Evolutionary conservation across 1,140 invertebrate species (phyloP).

Genomic region (Orchestia grillus): DNA sequence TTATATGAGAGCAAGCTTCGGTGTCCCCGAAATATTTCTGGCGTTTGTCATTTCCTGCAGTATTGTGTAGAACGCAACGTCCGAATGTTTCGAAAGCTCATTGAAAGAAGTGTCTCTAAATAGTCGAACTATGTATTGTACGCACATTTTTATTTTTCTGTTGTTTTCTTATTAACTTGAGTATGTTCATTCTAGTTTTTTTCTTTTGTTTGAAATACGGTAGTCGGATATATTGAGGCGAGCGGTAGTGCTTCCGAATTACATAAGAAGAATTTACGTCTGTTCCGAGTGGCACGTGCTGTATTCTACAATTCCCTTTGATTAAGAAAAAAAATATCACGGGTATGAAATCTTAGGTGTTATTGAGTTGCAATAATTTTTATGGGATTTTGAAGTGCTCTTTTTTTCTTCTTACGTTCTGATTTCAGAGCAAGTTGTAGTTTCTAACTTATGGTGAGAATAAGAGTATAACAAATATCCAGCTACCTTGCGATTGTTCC

Average conservation of each 20-base stretch:
- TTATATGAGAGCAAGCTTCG: not conserved
- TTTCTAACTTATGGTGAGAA: not conserved
- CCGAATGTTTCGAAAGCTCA: not conserved
- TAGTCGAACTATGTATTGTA: not conserved
- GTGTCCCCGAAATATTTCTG: not conserved
- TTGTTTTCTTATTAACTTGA: no score
- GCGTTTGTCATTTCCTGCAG: not conserved
- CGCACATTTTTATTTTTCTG: no score
- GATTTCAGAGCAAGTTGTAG: not conserved
- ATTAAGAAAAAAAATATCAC: not conserved
- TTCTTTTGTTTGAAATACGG: not conserved
- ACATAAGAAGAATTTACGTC: not conserved
- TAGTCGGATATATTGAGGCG: not conserved
- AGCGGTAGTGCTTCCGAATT: not conserved
- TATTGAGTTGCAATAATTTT: not conserved
- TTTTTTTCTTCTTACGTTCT: not conserved
- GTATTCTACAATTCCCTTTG: not conserved
- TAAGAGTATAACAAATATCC: not conserved
- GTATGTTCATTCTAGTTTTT: no score
- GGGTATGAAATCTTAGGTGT: not conserved
- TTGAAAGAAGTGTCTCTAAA: not conserved
- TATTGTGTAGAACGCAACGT: not conserved
- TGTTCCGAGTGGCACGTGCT: not conserved
- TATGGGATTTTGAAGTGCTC: not conserved
- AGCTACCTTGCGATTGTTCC: not conserved